Percentiles rank a stretch among this genome's conserved stretches.
These are phyloP conservation scores for Engraulis encrasicolus DNA, from an alignment of 2,113 vertebrate genomes.

Conservation along the genomic window DNA sequence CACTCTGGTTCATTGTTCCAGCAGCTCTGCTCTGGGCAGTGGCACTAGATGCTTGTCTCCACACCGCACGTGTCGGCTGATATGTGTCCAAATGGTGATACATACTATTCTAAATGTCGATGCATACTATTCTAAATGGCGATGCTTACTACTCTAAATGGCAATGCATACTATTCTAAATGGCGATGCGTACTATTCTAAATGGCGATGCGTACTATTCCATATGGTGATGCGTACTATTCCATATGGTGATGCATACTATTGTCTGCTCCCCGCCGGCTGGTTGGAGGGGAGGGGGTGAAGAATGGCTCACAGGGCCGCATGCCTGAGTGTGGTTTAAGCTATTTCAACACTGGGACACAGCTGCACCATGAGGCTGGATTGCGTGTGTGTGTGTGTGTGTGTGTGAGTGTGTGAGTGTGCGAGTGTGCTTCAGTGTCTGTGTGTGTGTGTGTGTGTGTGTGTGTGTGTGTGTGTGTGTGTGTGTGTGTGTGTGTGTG, in stretches of 20 bases:
- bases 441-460: slow-evolving; percentile 28
- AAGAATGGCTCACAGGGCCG: slow-evolving; percentile 38
- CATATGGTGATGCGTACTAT: slow-evolving; percentile 37
- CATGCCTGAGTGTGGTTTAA: slow-evolving; percentile 58
- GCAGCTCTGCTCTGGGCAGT: slow-evolving; percentile 17
- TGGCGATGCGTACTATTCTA: slow-evolving; percentile 39
- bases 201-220: slow-evolving; percentile 40
- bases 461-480: too few species aligned
- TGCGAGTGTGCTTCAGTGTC: too few species aligned
- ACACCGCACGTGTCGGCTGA: slow-evolving; percentile 24
- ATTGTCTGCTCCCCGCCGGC: slow-evolving; percentile 25
- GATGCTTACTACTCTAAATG: slow-evolving; percentile 40
- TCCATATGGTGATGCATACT: too few species aligned
- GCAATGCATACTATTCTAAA: slow-evolving; percentile 41
- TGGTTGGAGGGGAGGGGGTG: slow-evolving; percentile 25
- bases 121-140: slow-evolving; percentile 40
- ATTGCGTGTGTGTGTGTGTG: background rate
- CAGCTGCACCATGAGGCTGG: slow-evolving; percentile 57
- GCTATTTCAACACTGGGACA: slow-evolving; percentile 61
- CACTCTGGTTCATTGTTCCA: slow-evolving; percentile 45
- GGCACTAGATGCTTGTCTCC: slow-evolving; percentile 15
- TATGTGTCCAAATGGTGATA: slow-evolving; percentile 33
- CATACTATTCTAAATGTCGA: slow-evolving; percentile 39
- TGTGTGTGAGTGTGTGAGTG: too few species aligned
- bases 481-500: slow-evolving; percentile 28